Evolutionary conservation across 2,113 vertebrate genomes (phyloP).

Genomic region (Sorex araneus): DNA sequence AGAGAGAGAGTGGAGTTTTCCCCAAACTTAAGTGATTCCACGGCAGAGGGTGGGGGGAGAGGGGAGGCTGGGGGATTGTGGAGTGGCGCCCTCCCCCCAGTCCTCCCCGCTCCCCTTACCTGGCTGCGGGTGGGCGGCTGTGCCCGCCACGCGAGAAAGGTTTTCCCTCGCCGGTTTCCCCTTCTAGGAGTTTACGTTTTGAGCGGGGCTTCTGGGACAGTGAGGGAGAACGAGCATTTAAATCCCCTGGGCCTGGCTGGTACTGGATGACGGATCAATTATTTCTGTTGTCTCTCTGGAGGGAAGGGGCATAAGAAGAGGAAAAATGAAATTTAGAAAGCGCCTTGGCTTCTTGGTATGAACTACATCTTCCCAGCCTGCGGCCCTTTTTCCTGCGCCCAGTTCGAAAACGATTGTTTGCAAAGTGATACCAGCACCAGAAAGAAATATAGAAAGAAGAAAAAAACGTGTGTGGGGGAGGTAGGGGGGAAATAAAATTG

Average conservation of each 20-base stretch:
- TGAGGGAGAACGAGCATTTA: conserved; percentile 66
- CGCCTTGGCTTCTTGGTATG: conserved; percentile 37
- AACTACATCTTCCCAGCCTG: conserved; percentile 20
- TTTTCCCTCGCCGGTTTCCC: not conserved
- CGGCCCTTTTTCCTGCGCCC: not conserved
- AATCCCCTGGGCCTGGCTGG: conserved; percentile 58
- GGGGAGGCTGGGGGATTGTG: not conserved
- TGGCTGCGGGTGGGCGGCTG: not conserved
- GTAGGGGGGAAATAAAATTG: not conserved
- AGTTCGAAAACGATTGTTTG: conserved; percentile 37
- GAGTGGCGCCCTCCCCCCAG: not conserved
- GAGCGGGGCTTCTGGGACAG: not conserved
- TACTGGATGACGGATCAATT: conserved; percentile 78
- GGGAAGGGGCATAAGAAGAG: conserved; percentile 61
- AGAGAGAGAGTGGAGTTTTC: conserved; percentile 57
- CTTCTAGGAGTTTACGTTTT: conserved; percentile 54
- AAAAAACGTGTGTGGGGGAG: no score
- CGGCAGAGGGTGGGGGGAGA: conserved; percentile 26
- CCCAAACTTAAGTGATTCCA: conserved; percentile 74
- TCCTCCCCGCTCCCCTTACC: conserved; percentile 35
- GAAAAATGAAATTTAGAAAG: conserved; percentile 64
- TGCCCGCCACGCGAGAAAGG: not conserved
- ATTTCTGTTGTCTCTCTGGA: conserved; percentile 73
- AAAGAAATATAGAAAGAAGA: not conserved
- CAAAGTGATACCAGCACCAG: conserved; percentile 19